phyloP scores from a whole-genome alignment of 1,140 invertebrate species.

The Mycetomoellerius zeteki region DNA sequence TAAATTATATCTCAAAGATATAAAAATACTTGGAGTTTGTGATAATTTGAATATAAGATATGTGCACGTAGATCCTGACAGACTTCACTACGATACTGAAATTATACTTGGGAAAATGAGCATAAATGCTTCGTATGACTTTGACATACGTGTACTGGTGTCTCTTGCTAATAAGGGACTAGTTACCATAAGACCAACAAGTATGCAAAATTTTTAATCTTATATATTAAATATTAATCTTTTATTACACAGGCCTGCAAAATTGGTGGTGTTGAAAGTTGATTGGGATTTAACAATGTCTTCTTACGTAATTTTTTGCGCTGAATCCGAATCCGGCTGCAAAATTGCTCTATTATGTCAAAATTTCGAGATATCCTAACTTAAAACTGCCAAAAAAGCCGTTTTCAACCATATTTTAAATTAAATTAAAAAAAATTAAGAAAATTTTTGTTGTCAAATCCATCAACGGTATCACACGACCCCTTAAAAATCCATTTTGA shows the following conservation, averaged over 20 bases:
- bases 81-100: conserved; percentile 74
- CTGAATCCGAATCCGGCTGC: too few relatives aligned
- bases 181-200: conserved; percentile 59
- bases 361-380: too few relatives aligned
- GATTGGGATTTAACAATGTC: too few relatives aligned
- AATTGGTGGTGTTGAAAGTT: too few relatives aligned
- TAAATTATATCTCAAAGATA: not conserved
- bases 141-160: conserved; percentile 87
- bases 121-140: conserved; percentile 87
- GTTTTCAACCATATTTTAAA: too few relatives aligned
- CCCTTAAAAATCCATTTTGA: too few relatives aligned
- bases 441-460: too few relatives aligned
- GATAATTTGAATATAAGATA: not conserved
- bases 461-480: too few relatives aligned
- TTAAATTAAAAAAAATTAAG: too few relatives aligned
- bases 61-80: not conserved
- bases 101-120: conserved; percentile 82
- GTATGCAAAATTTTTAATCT: conserved; percentile 2
- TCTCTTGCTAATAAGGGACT: conserved; percentile 78
- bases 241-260: not conserved
- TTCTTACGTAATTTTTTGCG: too few relatives aligned
- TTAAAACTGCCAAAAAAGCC: too few relatives aligned
- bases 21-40: not conserved
- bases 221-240: not conserved
- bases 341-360: too few relatives aligned